A percentile compares a stretch with the other conserved stretches of the same genome.
phyloP scores from a whole-genome alignment of 2,888 invertebrate species.

The Tachystola acroxantha region DNA sequence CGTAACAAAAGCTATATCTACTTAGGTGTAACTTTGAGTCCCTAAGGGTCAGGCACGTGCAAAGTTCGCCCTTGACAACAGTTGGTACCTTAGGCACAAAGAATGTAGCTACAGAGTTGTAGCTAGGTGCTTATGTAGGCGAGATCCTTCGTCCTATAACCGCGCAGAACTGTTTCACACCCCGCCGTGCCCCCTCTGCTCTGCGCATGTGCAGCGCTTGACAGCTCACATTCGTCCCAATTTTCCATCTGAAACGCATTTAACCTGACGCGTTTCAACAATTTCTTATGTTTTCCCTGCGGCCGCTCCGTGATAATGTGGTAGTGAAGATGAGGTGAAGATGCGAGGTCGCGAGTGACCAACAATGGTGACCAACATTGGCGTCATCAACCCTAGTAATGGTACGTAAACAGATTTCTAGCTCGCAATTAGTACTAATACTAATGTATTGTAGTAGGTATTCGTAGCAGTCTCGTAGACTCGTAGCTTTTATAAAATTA shows the following conservation, averaged over 20 bases:
- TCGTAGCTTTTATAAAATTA: too few relatives aligned
- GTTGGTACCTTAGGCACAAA: conserved; percentile 17
- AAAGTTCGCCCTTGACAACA: conserved; percentile 59
- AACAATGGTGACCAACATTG: conserved; percentile 68
- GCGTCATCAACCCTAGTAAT: conserved; percentile 59
- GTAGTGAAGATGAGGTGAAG: conserved; percentile 13
- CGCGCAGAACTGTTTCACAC: conserved; percentile 52
- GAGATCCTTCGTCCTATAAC: conserved; percentile 56
- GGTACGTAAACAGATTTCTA: conserved; percentile 63
- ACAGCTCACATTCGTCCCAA: conserved; percentile 64
- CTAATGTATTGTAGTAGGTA: too few relatives aligned
- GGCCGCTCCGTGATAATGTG: not conserved
- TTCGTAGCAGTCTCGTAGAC: too few relatives aligned
- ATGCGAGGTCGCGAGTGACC: conserved; percentile 37
- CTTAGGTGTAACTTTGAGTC: too few relatives aligned
- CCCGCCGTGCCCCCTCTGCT: conserved; percentile 58
- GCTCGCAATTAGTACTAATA: too few relatives aligned
- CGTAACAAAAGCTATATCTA: too few relatives aligned
- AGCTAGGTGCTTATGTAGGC: conserved; percentile 11
- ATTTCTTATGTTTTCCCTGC: not conserved
- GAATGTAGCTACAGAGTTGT: conserved; percentile 38
- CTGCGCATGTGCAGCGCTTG: conserved; percentile 60
- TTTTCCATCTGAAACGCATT: conserved; percentile 40
- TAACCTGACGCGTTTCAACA: not conserved
- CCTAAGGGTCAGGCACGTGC: conserved; percentile 45